Percentiles rank a stretch among this genome's conserved stretches.
These are phyloP conservation scores for Siniperca chuatsi DNA, from an alignment of 2,113 vertebrate species.

Conservation along the genomic window DNA sequence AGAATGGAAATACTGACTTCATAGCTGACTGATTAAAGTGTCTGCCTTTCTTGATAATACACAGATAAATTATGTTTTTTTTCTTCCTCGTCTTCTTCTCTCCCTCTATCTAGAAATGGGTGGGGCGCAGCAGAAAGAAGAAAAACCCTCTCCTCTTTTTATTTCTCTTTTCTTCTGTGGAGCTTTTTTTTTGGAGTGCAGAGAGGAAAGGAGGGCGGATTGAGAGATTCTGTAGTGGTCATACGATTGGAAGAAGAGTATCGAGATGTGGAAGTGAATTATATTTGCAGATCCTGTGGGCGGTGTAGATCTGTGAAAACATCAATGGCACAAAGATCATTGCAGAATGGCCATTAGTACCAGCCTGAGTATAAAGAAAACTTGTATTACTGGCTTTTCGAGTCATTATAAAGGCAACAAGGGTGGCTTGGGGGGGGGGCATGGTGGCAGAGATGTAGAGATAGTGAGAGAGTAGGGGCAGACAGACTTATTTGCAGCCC, in stretches of 20 bases:
- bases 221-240: conserved; percentile 50
- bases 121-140: conserved; percentile 71
- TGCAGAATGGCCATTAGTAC: conserved; percentile 1
- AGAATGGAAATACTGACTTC: too few species aligned
- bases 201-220: conserved; percentile 38
- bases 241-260: conserved; percentile 16
- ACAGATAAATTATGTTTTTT: too few species aligned
- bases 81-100: too few species aligned
- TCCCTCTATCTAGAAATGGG: too few species aligned
- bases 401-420: conserved; percentile 50
- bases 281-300: conserved; percentile 39
- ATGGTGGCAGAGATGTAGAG: conserved; percentile 37
- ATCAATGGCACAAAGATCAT: conserved; percentile 2
- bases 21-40: too few species aligned
- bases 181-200: conserved; percentile 66
- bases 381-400: conserved; percentile 38
- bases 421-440: conserved; percentile 11
- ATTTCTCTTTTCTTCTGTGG: conserved; percentile 79
- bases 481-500: conserved; percentile 64
- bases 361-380: conserved; percentile 26
- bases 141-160: conserved; percentile 80
- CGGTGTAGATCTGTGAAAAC: conserved; percentile 18
- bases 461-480: conserved; percentile 27
- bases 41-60: too few species aligned
- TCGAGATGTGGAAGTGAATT: conserved; percentile 29